Evolutionary conservation across 2,797 vertebrate genomes (phyloP).

Genomic region (Rousettus madagascariensis): DNA sequence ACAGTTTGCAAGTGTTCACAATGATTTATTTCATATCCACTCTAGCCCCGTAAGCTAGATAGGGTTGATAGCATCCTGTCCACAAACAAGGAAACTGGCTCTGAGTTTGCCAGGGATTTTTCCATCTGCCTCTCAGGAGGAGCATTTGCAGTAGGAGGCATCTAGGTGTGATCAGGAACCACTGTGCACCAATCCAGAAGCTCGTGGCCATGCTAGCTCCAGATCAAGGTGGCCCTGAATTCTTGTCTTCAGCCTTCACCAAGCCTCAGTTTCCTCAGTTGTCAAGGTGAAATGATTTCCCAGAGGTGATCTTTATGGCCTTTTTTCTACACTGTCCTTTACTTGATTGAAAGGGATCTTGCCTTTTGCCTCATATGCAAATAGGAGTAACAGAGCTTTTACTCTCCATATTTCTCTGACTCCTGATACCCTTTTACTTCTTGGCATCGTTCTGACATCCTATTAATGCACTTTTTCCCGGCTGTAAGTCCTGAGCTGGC

Average conservation of each 20-base stretch:
- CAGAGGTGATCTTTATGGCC: background rate
- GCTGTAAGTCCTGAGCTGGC: background rate
- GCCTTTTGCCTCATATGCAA: background rate
- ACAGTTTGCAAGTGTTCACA: background rate
- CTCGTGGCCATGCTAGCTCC: accelerated
- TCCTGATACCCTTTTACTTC: background rate
- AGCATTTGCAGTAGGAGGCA: background rate
- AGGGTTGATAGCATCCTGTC: background rate
- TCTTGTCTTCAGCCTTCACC: background rate
- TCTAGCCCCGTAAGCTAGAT: background rate
- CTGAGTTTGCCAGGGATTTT: background rate
- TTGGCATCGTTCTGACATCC: background rate
- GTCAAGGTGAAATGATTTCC: background rate
- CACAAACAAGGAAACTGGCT: background rate
- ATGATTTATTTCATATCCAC: background rate
- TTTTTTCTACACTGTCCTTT: background rate
- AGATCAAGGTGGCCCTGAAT: accelerated
- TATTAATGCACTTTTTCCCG: background rate
- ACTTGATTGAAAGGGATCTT: background rate
- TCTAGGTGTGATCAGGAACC: background rate
- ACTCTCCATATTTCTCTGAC: background rate
- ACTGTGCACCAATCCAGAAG: background rate
- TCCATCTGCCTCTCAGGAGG: background rate
- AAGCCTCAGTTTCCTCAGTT: background rate
- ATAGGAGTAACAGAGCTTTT: background rate